These are phyloP conservation scores for Xylota segnis DNA, from an alignment of 2,888 invertebrate genomes.

Conservation along the genomic window DNA sequence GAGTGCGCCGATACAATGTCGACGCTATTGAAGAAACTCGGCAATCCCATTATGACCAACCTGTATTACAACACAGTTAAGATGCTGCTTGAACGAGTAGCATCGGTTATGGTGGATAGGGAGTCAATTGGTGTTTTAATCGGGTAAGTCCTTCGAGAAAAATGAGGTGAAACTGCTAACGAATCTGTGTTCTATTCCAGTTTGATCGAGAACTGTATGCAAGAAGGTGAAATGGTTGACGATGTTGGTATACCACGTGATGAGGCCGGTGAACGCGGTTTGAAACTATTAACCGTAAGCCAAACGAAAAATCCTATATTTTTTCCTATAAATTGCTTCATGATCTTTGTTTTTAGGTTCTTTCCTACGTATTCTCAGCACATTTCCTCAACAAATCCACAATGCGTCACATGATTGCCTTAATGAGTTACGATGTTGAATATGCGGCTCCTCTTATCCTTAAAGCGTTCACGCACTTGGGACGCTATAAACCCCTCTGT, in stretches of 20 bases:
- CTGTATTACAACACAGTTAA: conserved; percentile 98
- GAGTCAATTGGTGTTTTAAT: conserved; percentile 92
- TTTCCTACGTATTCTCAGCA: conserved; percentile 96
- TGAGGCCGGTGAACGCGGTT: conserved; percentile 94
- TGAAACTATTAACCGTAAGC: conserved; percentile 92
- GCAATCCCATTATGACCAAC: conserved; percentile 97
- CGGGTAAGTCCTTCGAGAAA: conserved; percentile 84
- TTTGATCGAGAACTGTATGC: conserved; percentile 89
- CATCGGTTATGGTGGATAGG: conserved; percentile 98
- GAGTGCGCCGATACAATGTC: conserved; percentile 96
- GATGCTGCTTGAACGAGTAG: conserved; percentile 96
- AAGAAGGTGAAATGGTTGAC: conserved; percentile 88
- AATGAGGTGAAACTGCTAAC: not conserved
- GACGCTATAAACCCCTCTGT: conserved; percentile 93
- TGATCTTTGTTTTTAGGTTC: conserved; percentile 80
- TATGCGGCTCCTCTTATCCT: conserved; percentile 92
- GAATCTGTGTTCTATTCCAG: conserved; percentile 72
- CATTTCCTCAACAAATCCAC: conserved; percentile 96
- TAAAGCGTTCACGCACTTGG: conserved; percentile 93
- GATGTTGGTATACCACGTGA: conserved; percentile 92
- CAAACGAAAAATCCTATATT: too few species aligned
- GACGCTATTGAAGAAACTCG: conserved; percentile 94
- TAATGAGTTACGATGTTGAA: conserved; percentile 89
- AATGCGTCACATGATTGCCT: conserved; percentile 90
- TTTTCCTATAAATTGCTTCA: too few species aligned